These are phyloP conservation scores for Glyptemys insculpta DNA, from an alignment of 2,797 vertebrate genomes.

Conservation along the genomic window DNA sequence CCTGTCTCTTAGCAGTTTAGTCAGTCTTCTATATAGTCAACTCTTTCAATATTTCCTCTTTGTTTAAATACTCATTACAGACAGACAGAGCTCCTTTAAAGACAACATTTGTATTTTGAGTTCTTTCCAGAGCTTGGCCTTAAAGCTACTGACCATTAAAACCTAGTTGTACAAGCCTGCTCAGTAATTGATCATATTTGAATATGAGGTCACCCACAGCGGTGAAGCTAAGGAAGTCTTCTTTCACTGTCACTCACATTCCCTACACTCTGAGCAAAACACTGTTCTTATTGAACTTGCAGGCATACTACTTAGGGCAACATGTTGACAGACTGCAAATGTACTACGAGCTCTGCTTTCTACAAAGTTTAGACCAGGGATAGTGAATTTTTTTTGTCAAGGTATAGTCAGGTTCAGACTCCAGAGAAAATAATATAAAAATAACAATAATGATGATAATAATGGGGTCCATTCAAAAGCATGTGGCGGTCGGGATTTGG, in stretches of 20 bases:
- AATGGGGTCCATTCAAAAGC: too few relatives aligned
- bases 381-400: too few relatives aligned
- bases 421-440: too few relatives aligned
- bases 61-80: not conserved
- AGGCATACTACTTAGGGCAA: not conserved
- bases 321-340: not conserved
- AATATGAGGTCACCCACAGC: not conserved
- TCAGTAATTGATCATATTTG: not conserved
- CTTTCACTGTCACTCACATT: not conserved
- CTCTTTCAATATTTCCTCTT: not conserved
- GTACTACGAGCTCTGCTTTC: not conserved
- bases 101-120: not conserved
- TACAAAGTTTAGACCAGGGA: not conserved
- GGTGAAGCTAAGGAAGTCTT: not conserved
- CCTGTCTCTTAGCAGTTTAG: not conserved
- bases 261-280: accelerated
- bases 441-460: too few relatives aligned
- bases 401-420: too few relatives aligned
- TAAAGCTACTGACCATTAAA: not conserved
- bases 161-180: not conserved
- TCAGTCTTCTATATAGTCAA: not conserved
- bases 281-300: accelerated
- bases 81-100: not conserved
- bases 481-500: too few relatives aligned
- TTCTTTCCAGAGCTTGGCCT: not conserved